phyloP scores from a whole-genome alignment of 2,113 vertebrate genomes.

The Sapajus apella region DNA sequence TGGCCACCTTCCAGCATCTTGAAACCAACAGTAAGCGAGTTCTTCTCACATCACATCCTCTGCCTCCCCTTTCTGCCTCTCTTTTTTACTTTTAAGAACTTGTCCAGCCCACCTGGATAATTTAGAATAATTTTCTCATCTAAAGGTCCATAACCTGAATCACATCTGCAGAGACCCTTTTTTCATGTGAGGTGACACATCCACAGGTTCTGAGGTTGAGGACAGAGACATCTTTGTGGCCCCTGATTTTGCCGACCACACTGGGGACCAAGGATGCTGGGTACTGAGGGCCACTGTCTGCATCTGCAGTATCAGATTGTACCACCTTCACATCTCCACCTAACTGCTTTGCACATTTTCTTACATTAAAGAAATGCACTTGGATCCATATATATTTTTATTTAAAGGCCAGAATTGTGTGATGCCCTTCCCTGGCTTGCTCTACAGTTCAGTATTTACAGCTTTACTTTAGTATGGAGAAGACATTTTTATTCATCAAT shows the following conservation, averaged over 20 bases:
- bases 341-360: neutral
- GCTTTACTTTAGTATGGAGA: constrained; percentile 60
- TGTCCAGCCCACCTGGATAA: neutral
- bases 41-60: neutral
- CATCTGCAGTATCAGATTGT: neutral
- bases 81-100: neutral
- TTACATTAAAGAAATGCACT: neutral
- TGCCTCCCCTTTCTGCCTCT: neutral
- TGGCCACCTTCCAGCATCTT: neutral
- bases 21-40: neutral
- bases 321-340: neutral
- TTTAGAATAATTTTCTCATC: neutral
- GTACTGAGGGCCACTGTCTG: neutral
- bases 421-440: neutral
- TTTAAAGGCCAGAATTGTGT: constrained; percentile 36
- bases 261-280: neutral
- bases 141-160: neutral
- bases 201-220: neutral
- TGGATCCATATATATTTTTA: constrained; percentile 32
- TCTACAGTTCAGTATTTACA: constrained; percentile 44
- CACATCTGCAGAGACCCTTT: neutral
- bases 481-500: constrained; percentile 73
- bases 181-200: neutral
- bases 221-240: neutral
- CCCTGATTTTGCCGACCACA: neutral